Conservation (phyloP, 30 jellyfish, hydroid and myxozoan genomes). For the Aurelia aurita complex sp. Pacific region DNA sequence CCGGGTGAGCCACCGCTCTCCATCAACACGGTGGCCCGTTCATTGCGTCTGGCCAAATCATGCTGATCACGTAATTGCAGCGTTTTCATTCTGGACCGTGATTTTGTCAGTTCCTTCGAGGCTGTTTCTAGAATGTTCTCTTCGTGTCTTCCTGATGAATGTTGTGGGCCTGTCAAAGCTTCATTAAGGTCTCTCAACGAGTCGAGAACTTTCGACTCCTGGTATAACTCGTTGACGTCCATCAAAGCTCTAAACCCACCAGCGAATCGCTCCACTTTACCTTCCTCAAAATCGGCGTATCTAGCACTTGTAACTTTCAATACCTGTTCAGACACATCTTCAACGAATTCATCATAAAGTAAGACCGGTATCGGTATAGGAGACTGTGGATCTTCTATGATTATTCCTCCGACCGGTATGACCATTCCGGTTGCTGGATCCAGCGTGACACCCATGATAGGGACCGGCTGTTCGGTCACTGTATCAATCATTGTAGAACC, state of each 20-base stretch:
- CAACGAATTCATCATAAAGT: constrained; percentile 80
- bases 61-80: constrained; percentile 71
- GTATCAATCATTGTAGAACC: constrained; percentile 78
- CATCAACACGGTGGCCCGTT: constrained; percentile 63
- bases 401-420: constrained; percentile 92
- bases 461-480: constrained; percentile 51
- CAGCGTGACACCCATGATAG: constrained; percentile 80
- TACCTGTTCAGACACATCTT: constrained; percentile 63
- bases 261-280: constrained; percentile 67
- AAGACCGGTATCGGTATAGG: constrained; percentile 69
- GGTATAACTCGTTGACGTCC: constrained; percentile 93
- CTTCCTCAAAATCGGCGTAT: constrained; percentile 46
- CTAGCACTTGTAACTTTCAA: constrained; percentile 93
- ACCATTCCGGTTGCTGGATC: constrained; percentile 83
- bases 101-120: constrained; percentile 68
- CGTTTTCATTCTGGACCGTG: constrained; percentile 80
- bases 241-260: constrained; percentile 93
- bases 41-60: constrained; percentile 63
- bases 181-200: constrained; percentile 82
- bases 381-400: constrained; percentile 65
- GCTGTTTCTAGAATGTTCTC: constrained; percentile 82
- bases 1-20: constrained; percentile 99
- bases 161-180: constrained; percentile 78
- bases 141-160: constrained; percentile 93
- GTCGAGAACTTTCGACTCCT: constrained; percentile 82